phyloP scores from a whole-genome alignment of 2,113 vertebrate species.

The Apus apus region DNA sequence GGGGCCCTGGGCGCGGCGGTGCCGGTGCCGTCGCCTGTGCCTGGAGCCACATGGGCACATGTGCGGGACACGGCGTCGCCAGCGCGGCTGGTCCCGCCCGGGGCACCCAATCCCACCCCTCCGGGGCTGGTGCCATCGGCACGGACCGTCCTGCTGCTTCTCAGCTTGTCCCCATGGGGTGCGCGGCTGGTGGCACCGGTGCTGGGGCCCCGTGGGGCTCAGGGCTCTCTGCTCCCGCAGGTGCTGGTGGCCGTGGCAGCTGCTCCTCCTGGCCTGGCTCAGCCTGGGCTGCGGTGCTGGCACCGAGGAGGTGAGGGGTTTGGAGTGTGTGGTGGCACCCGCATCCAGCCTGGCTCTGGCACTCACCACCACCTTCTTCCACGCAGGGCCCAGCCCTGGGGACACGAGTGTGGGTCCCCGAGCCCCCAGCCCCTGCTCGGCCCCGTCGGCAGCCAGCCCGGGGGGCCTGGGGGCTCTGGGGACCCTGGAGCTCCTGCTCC shows the following conservation, averaged over 20 bases:
- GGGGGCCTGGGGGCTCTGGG: conserved; percentile 70
- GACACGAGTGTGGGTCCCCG: rapidly evolving
- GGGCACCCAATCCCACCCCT: background rate
- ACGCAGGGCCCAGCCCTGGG: background rate
- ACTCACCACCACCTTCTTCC: background rate
- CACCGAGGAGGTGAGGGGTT: conserved; percentile 54
- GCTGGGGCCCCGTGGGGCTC: background rate
- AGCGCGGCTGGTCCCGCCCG: background rate
- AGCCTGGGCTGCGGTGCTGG: conserved; percentile 6
- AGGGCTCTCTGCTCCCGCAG: background rate
- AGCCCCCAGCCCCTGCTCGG: background rate
- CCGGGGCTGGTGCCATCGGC: background rate
- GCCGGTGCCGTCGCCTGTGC: background rate
- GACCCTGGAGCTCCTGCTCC: conserved; percentile 78
- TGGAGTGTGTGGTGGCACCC: rapidly evolving
- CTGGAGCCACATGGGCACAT: background rate
- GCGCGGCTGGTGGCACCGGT: rapidly evolving
- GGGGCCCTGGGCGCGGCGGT: background rate
- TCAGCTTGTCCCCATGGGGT: background rate
- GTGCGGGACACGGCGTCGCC: background rate
- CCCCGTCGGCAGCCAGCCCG: background rate
- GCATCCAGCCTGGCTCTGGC: rapidly evolving
- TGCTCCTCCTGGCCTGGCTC: conserved; percentile 55
- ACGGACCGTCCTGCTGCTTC: background rate
- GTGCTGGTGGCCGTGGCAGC: background rate